These are phyloP conservation scores for Drosophila paulistorum DNA, from an alignment of 1,140 invertebrate species.

Conservation along the genomic window DNA sequence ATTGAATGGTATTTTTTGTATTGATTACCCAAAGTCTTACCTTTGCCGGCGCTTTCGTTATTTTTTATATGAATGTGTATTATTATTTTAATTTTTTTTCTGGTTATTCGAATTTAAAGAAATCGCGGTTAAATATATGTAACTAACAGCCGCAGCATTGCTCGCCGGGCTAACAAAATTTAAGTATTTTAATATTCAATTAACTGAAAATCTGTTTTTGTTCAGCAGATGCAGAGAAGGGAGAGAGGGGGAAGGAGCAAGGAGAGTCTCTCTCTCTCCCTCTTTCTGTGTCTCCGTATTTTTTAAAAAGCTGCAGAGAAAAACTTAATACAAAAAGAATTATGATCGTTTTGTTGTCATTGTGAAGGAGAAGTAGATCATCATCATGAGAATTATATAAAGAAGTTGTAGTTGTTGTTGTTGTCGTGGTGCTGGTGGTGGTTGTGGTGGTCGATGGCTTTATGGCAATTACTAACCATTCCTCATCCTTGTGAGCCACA, in stretches of 20 bases:
- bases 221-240: conserved; percentile 50
- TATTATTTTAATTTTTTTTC: conserved; percentile 51
- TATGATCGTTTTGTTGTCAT: conserved; percentile 50
- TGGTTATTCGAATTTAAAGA: conserved; percentile 72
- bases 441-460: conserved; percentile 5
- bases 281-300: conserved; percentile 38
- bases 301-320: conserved; percentile 77
- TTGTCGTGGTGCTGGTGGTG: no score
- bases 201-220: conserved; percentile 14
- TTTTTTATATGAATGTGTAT: conserved; percentile 52
- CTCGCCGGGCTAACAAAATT: conserved; percentile 80
- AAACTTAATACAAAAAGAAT: conserved; percentile 78
- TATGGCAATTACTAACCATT: conserved; percentile 92
- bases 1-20: conserved; percentile 40
- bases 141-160: conserved; percentile 81
- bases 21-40: conserved; percentile 70
- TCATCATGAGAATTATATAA: conserved; percentile 15
- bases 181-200: conserved; percentile 32
- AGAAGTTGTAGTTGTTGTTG: neutral
- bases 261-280: neutral
- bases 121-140: conserved; percentile 76
- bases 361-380: conserved; percentile 33
- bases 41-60: conserved; percentile 63
- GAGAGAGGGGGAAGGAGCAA: conserved; percentile 24
- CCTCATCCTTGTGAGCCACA: conserved; percentile 99